Evolutionary conservation across 2,797 vertebrate genomes (phyloP).

Genomic region (Acestrorhynchus altus): DNA sequence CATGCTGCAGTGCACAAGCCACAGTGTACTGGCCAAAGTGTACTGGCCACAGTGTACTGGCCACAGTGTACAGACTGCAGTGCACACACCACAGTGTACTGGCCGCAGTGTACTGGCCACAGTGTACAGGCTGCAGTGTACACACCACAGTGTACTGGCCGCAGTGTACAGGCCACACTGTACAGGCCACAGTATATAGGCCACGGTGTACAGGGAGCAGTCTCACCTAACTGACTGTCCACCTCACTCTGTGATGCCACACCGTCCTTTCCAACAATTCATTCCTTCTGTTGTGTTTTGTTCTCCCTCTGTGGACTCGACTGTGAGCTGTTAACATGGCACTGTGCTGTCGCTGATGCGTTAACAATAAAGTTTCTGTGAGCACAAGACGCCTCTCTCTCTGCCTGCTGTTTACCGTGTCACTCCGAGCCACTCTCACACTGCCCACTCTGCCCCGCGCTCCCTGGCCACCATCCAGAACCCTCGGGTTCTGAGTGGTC

Average conservation of each 20-base stretch:
- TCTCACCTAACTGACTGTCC: background rate
- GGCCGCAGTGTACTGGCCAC: no score
- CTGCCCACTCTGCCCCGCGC: conserved; percentile 48
- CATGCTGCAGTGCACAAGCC: no score
- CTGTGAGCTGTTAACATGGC: conserved; percentile 51
- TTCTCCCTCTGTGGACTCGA: conserved; percentile 25
- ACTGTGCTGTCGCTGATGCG: conserved; percentile 38
- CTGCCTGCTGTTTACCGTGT: conserved; percentile 61
- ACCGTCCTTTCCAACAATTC: conserved; percentile 22
- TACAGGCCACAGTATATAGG: no score
- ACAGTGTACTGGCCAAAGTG: no score
- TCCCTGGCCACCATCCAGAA: conserved; percentile 56
- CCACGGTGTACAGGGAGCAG: no score
- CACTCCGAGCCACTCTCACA: conserved; percentile 57
- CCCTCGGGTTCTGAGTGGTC: conserved; percentile 56
- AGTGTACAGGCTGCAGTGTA: no score
- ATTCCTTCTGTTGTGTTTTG: conserved; percentile 11
- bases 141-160: no score
- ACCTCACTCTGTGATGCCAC: background rate
- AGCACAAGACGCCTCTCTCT: conserved; percentile 51
- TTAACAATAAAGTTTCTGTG: conserved; percentile 61
- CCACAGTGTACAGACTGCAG: no score
- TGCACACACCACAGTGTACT: no score
- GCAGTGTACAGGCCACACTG: no score
- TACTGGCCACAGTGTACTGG: no score